These are phyloP conservation scores for Margaritifera margaritifera DNA, from an alignment of 2,888 invertebrate genomes.

Conservation along the genomic window DNA sequence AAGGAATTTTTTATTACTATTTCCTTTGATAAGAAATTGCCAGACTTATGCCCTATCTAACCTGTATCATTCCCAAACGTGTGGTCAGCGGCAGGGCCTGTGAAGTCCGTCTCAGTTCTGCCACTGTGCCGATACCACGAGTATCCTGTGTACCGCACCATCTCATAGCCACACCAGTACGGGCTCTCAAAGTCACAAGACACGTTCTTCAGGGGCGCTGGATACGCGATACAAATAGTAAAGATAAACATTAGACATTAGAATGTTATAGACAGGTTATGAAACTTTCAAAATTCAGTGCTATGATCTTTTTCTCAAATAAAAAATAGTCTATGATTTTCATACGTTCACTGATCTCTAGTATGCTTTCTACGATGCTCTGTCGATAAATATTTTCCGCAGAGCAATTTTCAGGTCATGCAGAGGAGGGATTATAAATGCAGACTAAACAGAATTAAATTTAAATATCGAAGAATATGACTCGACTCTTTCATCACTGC, in stretches of 20 bases:
- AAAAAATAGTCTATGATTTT: no score
- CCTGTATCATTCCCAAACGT: slow-evolving; percentile 43
- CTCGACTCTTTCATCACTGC: no score
- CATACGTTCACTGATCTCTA: no score
- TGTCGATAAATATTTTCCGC: no score
- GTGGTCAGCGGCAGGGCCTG: slow-evolving; percentile 59
- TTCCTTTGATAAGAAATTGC: neutral
- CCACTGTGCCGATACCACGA: slow-evolving; percentile 45
- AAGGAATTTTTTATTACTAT: neutral
- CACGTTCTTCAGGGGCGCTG: slow-evolving; percentile 47
- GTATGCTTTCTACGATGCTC: no score
- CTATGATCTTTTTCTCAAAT: no score
- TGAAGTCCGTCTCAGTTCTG: slow-evolving; percentile 52
- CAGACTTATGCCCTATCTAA: slow-evolving; percentile 5
- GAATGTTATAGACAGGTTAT: no score
- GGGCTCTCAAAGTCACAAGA: slow-evolving; percentile 61
- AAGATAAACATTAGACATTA: neutral
- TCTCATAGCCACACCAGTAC: slow-evolving; percentile 62
- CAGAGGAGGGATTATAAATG: no score
- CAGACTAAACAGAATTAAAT: no score
- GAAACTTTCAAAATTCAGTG: no score
- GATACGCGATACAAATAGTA: slow-evolving; percentile 2
- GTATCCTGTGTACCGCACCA: slow-evolving; percentile 25
- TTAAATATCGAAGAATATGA: no score
- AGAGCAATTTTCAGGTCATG: no score